Percentiles rank a stretch among this genome's conserved stretches.
These are phyloP conservation scores for Xiphorhynchus erythropygius DNA, from an alignment of 2,797 vertebrate species.

Conservation along the genomic window DNA sequence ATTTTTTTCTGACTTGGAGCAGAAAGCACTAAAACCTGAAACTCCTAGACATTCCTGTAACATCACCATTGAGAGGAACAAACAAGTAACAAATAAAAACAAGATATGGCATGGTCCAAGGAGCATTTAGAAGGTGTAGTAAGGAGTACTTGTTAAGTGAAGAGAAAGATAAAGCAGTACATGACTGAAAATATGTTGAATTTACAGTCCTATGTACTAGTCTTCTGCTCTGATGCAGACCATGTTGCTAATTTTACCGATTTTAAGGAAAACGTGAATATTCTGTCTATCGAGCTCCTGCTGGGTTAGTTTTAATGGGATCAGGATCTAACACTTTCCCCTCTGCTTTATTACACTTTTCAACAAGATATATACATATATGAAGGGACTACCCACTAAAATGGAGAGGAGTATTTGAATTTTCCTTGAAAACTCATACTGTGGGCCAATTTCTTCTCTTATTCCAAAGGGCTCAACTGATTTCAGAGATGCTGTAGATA, in stretches of 20 bases:
- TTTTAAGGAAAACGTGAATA: conserved; percentile 20
- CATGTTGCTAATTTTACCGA: conserved; percentile 48
- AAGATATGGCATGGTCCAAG: background rate
- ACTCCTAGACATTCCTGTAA: background rate
- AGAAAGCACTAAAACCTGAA: background rate
- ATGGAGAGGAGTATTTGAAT: background rate
- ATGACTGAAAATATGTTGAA: background rate
- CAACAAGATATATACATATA: background rate
- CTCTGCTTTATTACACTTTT: background rate
- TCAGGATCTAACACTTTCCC: background rate
- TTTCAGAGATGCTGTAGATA: background rate
- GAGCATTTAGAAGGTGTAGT: background rate
- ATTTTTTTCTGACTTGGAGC: background rate
- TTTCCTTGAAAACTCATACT: background rate
- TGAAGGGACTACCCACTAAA: background rate
- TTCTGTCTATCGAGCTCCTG: background rate
- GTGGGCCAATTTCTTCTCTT: background rate
- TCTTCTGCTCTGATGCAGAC: conserved; percentile 82
- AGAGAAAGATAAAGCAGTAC: background rate
- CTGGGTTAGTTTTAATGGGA: background rate
- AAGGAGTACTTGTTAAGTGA: background rate
- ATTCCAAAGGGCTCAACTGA: background rate
- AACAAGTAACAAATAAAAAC: background rate
- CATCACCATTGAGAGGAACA: background rate
- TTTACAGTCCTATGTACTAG: conserved; percentile 77